These are phyloP conservation scores for Brenthis daphne DNA, from an alignment of 2,888 invertebrate species.

Conservation along the genomic window DNA sequence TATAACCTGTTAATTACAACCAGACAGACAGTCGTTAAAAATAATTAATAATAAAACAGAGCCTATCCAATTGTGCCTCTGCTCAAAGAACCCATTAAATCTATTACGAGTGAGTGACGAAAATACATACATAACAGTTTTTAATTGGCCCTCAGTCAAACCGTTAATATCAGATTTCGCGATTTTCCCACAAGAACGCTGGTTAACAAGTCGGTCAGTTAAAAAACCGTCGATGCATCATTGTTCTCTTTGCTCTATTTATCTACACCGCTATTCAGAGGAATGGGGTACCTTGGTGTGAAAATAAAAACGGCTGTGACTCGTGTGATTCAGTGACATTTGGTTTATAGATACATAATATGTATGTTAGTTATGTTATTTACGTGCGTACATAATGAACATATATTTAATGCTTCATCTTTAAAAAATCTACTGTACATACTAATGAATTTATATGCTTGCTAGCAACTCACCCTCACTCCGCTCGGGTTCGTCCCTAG, in stretches of 20 bases:
- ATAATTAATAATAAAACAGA: too few relatives aligned
- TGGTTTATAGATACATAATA: too few relatives aligned
- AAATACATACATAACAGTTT: slow-evolving; percentile 9
- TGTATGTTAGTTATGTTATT: too few relatives aligned
- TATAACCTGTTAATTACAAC: too few relatives aligned
- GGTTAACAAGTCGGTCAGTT: slow-evolving; percentile 37
- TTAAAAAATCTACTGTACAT: too few relatives aligned
- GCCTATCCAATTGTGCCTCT: not conserved
- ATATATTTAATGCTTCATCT: too few relatives aligned
- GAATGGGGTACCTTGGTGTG: slow-evolving; percentile 25
- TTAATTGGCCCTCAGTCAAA: slow-evolving; percentile 22
- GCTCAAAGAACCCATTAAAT: slow-evolving; percentile 1
- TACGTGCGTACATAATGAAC: too few relatives aligned
- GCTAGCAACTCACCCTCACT: too few relatives aligned
- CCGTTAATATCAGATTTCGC: slow-evolving; percentile 38
- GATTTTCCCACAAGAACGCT: slow-evolving; percentile 44
- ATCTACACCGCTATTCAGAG: slow-evolving; percentile 56
- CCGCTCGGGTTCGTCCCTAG: too few relatives aligned
- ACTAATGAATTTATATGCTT: too few relatives aligned
- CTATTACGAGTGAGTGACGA: slow-evolving; percentile 7
- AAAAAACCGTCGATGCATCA: slow-evolving; percentile 59
- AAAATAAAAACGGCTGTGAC: slow-evolving; percentile 24
- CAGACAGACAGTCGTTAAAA: too few relatives aligned
- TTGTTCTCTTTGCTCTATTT: slow-evolving; percentile 76
- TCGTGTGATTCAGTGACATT: not conserved